These are phyloP conservation scores for Spinibarbus caldwelli DNA, from an alignment of 2,797 vertebrate genomes.

Conservation along the genomic window DNA sequence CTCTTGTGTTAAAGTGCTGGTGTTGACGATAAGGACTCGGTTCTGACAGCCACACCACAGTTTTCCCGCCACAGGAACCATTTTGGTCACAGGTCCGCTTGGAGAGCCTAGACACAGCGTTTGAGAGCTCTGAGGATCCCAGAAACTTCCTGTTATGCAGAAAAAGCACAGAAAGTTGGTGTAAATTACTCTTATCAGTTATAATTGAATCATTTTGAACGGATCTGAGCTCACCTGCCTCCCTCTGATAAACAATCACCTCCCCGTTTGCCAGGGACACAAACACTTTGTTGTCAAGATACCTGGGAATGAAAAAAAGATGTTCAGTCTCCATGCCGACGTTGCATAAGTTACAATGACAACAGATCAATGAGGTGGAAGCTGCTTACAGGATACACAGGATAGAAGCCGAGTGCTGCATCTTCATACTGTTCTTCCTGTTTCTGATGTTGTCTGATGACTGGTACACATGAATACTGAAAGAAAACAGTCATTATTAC, in stretches of 20 bases:
- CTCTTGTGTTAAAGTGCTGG: constrained; percentile 87
- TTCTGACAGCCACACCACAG: constrained; percentile 98
- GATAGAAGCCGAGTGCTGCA: constrained; percentile 92
- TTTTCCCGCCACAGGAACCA: constrained; percentile 92
- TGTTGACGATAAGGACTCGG: constrained; percentile 89
- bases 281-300: constrained; percentile 96
- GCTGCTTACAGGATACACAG: constrained; percentile 90
- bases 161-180: background rate
- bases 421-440: constrained; percentile 99
- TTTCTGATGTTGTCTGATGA: constrained; percentile 98
- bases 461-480: constrained; percentile 97
- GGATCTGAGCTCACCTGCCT: constrained; percentile 85
- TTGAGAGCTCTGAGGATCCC: constrained; percentile 96
- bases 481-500: background rate
- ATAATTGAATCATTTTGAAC: background rate
- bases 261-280: constrained; percentile 95
- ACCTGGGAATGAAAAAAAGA: constrained; percentile 72
- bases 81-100: constrained; percentile 91
- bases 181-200: background rate
- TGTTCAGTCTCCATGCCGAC: background rate
- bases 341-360: background rate
- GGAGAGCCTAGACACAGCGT: constrained; percentile 86
- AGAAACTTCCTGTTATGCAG: constrained; percentile 87
- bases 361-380: background rate
- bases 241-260: constrained; percentile 93